Percentiles rank a stretch among this genome's conserved stretches.
Evolutionary conservation across 2,113 vertebrate species (phyloP).

Genomic region (Nesoenas mayeri): DNA sequence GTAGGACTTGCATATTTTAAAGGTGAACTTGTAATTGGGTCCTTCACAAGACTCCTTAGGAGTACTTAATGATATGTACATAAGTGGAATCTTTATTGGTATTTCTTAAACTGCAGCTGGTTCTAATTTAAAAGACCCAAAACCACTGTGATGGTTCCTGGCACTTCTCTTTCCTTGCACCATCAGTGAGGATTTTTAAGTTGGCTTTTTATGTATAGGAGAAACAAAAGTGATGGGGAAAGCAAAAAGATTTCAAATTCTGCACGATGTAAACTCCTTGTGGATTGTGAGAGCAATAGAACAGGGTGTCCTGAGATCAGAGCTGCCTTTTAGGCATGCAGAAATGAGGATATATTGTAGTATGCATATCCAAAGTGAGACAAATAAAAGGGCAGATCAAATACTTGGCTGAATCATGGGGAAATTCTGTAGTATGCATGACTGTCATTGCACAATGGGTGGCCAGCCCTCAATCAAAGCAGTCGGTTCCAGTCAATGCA

Average conservation of each 20-base stretch:
- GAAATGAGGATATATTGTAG: neutral
- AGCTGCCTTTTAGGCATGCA: neutral
- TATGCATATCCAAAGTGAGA: neutral
- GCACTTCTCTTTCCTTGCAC: neutral
- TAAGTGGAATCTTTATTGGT: neutral
- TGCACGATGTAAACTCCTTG: neutral
- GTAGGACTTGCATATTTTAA: neutral
- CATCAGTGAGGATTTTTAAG: neutral
- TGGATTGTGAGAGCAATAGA: neutral
- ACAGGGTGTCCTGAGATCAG: neutral
- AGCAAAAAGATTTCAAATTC: neutral
- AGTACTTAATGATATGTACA: neutral
- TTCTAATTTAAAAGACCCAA: neutral
- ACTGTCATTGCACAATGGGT: neutral
- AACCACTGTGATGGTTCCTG: neutral
- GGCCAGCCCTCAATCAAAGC: neutral
- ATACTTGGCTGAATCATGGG: neutral
- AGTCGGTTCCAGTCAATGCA: neutral
- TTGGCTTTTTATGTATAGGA: neutral
- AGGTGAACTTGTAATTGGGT: neutral
- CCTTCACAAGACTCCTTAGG: neutral
- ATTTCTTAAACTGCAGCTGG: neutral
- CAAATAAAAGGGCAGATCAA: neutral
- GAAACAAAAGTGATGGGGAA: neutral
- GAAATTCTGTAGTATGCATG: neutral